Base-by-base conservation (phyloP, 1,140 invertebrate species). In the Cotesia vestalis region DNA sequence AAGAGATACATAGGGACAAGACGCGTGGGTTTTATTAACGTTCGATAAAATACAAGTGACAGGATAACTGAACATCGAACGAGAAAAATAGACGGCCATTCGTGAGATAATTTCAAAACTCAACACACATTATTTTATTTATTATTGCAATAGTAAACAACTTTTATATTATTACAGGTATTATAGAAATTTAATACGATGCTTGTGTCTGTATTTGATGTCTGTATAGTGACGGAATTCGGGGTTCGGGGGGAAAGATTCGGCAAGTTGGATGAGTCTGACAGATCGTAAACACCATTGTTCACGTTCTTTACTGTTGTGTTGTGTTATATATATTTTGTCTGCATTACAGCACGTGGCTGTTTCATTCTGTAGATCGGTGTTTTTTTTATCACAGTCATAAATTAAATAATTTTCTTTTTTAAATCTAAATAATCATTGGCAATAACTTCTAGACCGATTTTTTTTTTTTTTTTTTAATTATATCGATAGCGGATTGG, bases 21-120 rank as follows among this genome's bases (percentile, higher is more conserved):
- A 55, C 17, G 51, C 46, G 14, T 51, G 46, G 55, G 51, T 20
- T 55, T 78, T 80, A 80, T 80, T 78, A 77, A 80, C 77, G 79
- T 79, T 75, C 76, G 75, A 27, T 27, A 27, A 27, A 27, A 27
- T 27, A 27, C 27, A 27, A 78, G 74, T 79, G 78, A 80, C 78
- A 77, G 74, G 55, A 66, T 64, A 36, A 55, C 20, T 9, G 53
- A 69, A 46, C 40, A 46, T 9, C 40, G 71, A 76, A 52, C 35
- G 38, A 35, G 40, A 73, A 73, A 73, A 73, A 73, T 72, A 52
- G 35, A 72, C 70, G n/a, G 64, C 62, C 55, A 72, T 72, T 72
- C 38, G 59, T 34, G 64, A 40, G 38, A 4, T 17, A 66, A 40
- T 66, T 38, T 66, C 20, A 14, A 51, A 38, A 20, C 46, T 12